Base-by-base conservation (phyloP, 2,797 vertebrate species). In the Pyrrhura leucotis region DNA sequence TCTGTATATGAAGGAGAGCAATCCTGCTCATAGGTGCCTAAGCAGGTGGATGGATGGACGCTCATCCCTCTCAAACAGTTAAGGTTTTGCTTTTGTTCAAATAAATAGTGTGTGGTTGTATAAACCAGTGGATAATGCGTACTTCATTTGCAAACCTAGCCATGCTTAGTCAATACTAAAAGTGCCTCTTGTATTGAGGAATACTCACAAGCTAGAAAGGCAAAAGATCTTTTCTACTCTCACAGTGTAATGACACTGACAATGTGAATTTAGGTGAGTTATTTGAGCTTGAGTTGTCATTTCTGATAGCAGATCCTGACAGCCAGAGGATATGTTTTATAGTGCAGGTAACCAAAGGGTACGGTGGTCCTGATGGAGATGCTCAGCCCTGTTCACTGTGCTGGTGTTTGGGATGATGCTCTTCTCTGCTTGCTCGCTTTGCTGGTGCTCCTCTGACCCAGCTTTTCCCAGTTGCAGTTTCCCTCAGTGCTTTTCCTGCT, bases 121-220 rank as follows among this genome's bases (percentile, higher is more conserved):
- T 26, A 29, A 75, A 92, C 4, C 2, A 2, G 28, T 20, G 45
- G 61, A 12, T 51, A 37, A 19, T 13, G 31, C 1, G 1, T 48
- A 31, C 40, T 50, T 35, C 33, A 35, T 18, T 40, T 42, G 77
- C 68, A 93, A 83, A 31, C 35, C 69, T 2, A 1, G 3, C 29
- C 68, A 5, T 83, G 93, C 61, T 4, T 23, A 88, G 61, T 77
- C 89, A 89, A 72, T 74, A 40, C 45, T 44, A n/a, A 51, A 85
- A 69, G 25, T 56, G 33, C 12, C 58, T 75, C 12, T 47, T 58
- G 33, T 35, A 58, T 6, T 58, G 56, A 58, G 56, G 17, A 58
- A 11, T 58, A 3, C 47, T 48, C 47, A 48, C 56, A 35, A 25
- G 35, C 26, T 48, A 18, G 53, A 13, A 26, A 47, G 69, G 47